Percentiles rank a stretch among this genome's conserved stretches.
phyloP scores from a whole-genome alignment of 2,888 invertebrate species.

The Leptogaster cylindrica region DNA sequence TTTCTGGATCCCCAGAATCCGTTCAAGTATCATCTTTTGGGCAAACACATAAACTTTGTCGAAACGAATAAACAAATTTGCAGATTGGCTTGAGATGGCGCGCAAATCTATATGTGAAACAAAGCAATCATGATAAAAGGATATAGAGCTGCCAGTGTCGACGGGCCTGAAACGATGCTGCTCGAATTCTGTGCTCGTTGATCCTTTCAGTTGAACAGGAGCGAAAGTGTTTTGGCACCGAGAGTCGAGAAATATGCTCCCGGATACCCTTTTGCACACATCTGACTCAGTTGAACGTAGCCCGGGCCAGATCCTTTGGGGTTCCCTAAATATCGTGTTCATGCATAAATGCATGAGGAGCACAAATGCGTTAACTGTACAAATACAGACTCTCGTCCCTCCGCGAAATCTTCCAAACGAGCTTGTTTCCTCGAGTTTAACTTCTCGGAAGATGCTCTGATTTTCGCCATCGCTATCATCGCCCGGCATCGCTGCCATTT shows the following conservation, averaged over 20 bases:
- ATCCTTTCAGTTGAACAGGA: conserved; percentile 3
- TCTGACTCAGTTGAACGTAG: conserved; percentile 1
- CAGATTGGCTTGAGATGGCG: conserved; percentile 47
- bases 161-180: not conserved
- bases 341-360: conserved; percentile 36
- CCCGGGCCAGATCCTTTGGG: not conserved
- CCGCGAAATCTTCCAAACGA: conserved; percentile 27
- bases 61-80: conserved; percentile 47
- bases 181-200: not conserved
- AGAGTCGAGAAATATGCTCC: not conserved
- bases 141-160: conserved; percentile 22
- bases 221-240: not conserved
- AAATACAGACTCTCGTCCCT: conserved; percentile 15
- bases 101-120: conserved; percentile 47
- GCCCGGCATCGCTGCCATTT: conserved; percentile 17
- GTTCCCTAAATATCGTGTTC: conserved; percentile 25
- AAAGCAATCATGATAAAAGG: conserved; percentile 47
- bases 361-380: conserved; percentile 20
- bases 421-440: conserved; percentile 33
- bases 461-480: conserved; percentile 26
- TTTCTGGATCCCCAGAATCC: conserved; percentile 20
- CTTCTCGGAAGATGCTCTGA: conserved; percentile 28
- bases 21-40: conserved; percentile 47
- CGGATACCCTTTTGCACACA: not conserved
- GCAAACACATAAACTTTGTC: conserved; percentile 39